Conservation (phyloP, 2,113 vertebrate species). For the Mirza zaza region DNA sequence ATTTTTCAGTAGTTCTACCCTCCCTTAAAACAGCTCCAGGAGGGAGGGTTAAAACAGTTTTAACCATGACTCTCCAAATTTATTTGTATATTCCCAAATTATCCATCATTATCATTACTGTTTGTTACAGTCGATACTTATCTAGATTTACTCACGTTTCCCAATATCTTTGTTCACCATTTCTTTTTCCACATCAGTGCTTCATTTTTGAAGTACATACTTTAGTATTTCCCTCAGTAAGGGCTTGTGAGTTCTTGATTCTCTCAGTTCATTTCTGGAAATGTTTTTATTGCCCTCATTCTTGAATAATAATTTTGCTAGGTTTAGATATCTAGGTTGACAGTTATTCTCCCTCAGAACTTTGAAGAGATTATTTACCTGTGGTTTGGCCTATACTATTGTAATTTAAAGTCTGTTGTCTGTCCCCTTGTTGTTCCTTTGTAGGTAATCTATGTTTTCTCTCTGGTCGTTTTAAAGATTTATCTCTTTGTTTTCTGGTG, state of each 20-base stretch:
- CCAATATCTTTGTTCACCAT: background rate
- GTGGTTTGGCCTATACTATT: background rate
- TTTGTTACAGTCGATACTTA: background rate
- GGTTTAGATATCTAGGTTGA: background rate
- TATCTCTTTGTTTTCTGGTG: background rate
- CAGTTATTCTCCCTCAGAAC: background rate
- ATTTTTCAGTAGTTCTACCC: background rate
- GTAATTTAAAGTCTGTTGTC: background rate
- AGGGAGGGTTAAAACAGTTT: too few species aligned
- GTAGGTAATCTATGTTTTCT: background rate
- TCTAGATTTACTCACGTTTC: background rate
- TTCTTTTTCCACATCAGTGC: background rate
- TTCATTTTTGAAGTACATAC: background rate
- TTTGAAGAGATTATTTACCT: slow-evolving; percentile 38
- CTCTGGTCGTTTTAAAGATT: slow-evolving; percentile 18
- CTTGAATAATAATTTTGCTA: background rate
- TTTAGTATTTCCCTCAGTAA: background rate
- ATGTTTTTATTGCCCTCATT: background rate
- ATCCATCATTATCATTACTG: background rate
- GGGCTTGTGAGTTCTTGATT: slow-evolving; percentile 13
- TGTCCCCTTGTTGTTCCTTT: background rate
- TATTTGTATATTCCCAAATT: background rate
- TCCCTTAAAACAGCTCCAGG: background rate
- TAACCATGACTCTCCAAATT: background rate
- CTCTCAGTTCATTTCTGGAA: slow-evolving; percentile 18